These are phyloP conservation scores for Urocynchramus pylzowi DNA, from an alignment of 2,113 vertebrate species.

Conservation along the genomic window DNA sequence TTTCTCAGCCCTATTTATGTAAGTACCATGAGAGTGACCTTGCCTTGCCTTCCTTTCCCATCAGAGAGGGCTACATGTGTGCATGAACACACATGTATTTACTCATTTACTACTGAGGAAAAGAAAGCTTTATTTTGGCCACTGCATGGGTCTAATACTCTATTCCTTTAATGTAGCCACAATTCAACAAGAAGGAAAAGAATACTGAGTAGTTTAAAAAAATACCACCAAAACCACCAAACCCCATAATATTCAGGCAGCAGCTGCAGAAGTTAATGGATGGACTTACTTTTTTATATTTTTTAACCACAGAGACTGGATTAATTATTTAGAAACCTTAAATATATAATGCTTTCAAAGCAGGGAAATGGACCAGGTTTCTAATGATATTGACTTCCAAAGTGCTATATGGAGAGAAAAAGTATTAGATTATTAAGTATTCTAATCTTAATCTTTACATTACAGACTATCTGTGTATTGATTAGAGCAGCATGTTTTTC, in stretches of 20 bases:
- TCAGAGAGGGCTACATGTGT: background rate
- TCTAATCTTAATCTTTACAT: slow-evolving; percentile 76
- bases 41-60: background rate
- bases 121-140: background rate
- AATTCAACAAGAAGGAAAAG: background rate
- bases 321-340: slow-evolving; percentile 79
- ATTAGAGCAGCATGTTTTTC: slow-evolving; percentile 61
- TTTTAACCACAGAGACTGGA: slow-evolving; percentile 68
- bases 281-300: slow-evolving; percentile 69
- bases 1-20: background rate
- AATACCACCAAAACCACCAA: background rate
- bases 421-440: slow-evolving; percentile 79
- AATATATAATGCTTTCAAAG: slow-evolving; percentile 76
- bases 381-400: slow-evolving; percentile 73
- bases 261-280: slow-evolving; percentile 65
- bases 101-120: background rate
- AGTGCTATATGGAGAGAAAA: slow-evolving; percentile 66
- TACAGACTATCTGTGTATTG: slow-evolving; percentile 69
- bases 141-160: background rate
- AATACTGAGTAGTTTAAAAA: background rate
- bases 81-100: background rate
- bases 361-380: slow-evolving; percentile 66
- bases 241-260: slow-evolving; percentile 29
- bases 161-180: background rate
- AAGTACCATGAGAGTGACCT: rapidly evolving